Evolutionary conservation across 2,797 vertebrate genomes (phyloP), one percentile per base, ranked within the genome.

Genomic region (Malacoraja senta): DNA sequence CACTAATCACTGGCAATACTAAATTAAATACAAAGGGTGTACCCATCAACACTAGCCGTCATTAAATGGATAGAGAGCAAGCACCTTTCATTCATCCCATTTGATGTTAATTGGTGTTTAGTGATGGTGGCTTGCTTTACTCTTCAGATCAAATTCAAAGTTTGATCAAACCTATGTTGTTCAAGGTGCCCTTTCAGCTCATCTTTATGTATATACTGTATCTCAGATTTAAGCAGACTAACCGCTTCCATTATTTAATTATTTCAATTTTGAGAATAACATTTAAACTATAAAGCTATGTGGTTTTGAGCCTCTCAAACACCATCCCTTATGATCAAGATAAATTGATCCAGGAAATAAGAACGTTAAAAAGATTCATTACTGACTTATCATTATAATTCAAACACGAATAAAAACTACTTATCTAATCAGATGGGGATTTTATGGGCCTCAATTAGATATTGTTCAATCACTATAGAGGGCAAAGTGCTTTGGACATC

Each of bases 361-460:
- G 71, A 74, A 76, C 29, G 2, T 44, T 92, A 12, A 44, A 92
- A 29, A 92, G 71, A 92, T 92, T 76, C 44, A 76, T 92, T 74
- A 76, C 26, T 92, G 72, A 44, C 71, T 29, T 72, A 74, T 71
- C 71, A 53, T 53, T 53, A 53, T 44, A 76, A 53, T 76, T 38
- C 13, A 92, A 92, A n/a, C 8, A 10, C 38, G 71, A 92, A 92
- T 92, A 92, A 92, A 92, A 92, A 53, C 68, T 92, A 92, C 90
- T 92, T 76, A 92, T 29, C 65, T 58, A 92, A 92, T 92, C 90
- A n/a, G 38, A 19, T 76, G 71, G 90, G 32, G 71, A 91, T 92
- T 76, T 76, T 92, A 76, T 76, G 26, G 90, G 58, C 90, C 71
- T 29, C 71, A 92, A 76, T 92, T 76, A 92, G 44, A 76, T 92